Base-by-base conservation (phyloP, 1,140 invertebrate genomes). In the Sycophila sp. region DNA sequence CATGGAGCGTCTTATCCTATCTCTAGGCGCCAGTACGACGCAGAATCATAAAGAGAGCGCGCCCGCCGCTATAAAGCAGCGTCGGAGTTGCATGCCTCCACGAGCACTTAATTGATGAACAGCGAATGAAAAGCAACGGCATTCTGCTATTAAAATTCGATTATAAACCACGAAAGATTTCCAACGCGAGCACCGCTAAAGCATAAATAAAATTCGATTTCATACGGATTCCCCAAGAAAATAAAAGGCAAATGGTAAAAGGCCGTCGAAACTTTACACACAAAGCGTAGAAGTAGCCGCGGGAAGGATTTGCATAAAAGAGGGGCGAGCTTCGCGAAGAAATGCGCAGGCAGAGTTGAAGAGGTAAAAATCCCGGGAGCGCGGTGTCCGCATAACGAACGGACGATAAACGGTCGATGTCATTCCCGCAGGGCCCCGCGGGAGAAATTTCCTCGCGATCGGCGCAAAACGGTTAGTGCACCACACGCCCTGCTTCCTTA, bases 31-130 rank as follows among this genome's bases (percentile, higher is more conserved):
- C 22, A 19, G 38, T 13, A 24, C 15, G 53, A 15, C 19, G 32
- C 28, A 30, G 38, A 58, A 58, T 67, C 24, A 22, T 58, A 58
- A 68, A 26, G 55, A 47, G 32, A 36, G 42, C 1, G 22, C 42
- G 36, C 15, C 26, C 56, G 64, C 56, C 69, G 67, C 71, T 64
- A 75, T 72, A 70, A 17, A 75, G 73, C 34, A 77, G 81, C 81
- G 73, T 80, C 80, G 74, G 75, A 78, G 78, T n/a, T 80, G 73
- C 76, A 78, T 81, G 81, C 81, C 82, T n/a, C n/a, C n/a, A n/a
- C n/a, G n/a, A 81, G 81, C 78, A 74, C 56, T 73, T 84, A 81
- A 84, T 80, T 84, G 83, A 83, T 84, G 82, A 80, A 83, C 67
- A 11, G 40, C 45, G 28, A 36, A 13, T 32, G 11, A 1, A 36